Conservation (phyloP, 1,140 invertebrate genomes). For the Nasonia vitripennis region DNA sequence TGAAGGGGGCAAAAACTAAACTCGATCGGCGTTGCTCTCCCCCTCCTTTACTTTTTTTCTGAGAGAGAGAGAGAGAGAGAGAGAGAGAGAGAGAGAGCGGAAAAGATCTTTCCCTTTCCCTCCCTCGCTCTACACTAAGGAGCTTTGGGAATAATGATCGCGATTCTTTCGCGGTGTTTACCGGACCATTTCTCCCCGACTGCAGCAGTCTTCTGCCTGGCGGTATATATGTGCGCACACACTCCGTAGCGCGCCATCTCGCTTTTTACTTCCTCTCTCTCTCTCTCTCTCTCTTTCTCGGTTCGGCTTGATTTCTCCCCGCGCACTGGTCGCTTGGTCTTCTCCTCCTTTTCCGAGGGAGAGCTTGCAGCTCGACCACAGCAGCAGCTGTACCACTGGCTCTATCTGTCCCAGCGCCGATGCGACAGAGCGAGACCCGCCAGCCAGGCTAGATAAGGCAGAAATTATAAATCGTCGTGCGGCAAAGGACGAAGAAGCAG, state of each 20-base stretch:
- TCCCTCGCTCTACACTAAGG: neutral
- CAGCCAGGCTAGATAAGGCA: neutral
- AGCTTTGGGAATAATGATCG: conserved; percentile 35
- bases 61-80: neutral
- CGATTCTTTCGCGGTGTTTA: conserved; percentile 21
- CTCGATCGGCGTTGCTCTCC: neutral
- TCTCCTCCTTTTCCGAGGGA: neutral
- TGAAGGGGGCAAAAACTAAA: neutral
- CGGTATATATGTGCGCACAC: neutral
- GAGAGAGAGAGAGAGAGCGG: neutral
- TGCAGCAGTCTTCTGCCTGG: neutral
- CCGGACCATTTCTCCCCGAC: conserved; percentile 2
- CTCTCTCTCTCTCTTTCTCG: too few species aligned
- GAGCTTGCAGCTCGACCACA: neutral
- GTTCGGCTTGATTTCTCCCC: neutral
- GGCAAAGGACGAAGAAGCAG: neutral
- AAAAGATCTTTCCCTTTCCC: neutral
- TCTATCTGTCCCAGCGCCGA: neutral
- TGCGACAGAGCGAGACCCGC: neutral
- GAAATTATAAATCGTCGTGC: conserved; percentile 6
- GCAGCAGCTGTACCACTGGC: neutral
- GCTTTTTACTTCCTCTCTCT: neutral
- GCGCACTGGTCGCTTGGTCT: neutral
- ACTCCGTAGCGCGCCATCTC: neutral
- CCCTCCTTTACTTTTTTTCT: neutral